phyloP scores from a whole-genome alignment of 2,113 vertebrate species.

The Antechinus stuartii region DNA sequence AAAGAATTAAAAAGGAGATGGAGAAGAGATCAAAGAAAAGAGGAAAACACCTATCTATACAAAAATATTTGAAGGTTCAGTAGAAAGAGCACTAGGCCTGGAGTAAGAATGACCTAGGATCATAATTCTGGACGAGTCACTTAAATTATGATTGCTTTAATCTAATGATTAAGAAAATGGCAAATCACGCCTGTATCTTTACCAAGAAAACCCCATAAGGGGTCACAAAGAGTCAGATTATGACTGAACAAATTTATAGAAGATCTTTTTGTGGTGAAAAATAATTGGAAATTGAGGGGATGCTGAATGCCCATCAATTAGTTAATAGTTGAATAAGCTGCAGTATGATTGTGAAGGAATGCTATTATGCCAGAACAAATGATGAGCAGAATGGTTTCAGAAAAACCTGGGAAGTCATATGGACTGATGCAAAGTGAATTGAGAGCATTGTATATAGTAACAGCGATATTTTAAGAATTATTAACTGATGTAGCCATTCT shows the following conservation, averaged over 20 bases:
- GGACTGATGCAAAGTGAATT: not conserved
- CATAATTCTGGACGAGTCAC: not conserved
- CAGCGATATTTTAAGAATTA: not conserved
- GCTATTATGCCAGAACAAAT: too few species aligned
- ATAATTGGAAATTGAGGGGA: not conserved
- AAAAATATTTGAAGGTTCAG: not conserved
- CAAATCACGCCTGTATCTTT: not conserved
- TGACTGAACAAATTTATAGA: not conserved
- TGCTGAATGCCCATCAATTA: too few species aligned
- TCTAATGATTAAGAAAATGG: not conserved
- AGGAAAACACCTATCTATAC: not conserved
- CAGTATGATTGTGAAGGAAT: not conserved
- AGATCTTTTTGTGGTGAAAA: not conserved
- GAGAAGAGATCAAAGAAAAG: not conserved
- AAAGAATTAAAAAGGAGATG: not conserved
- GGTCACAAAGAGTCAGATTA: not conserved
- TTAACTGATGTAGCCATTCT: not conserved
- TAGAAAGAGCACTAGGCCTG: not conserved
- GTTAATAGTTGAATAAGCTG: not conserved
- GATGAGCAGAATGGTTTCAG: not conserved
- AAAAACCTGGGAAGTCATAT: not conserved
- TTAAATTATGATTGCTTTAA: not conserved
- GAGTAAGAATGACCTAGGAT: not conserved
- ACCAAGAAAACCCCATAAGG: not conserved
- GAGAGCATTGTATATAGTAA: not conserved